Evolutionary conservation across 1,140 invertebrate genomes (phyloP).

Genomic region (Eubasilissa regina): DNA sequence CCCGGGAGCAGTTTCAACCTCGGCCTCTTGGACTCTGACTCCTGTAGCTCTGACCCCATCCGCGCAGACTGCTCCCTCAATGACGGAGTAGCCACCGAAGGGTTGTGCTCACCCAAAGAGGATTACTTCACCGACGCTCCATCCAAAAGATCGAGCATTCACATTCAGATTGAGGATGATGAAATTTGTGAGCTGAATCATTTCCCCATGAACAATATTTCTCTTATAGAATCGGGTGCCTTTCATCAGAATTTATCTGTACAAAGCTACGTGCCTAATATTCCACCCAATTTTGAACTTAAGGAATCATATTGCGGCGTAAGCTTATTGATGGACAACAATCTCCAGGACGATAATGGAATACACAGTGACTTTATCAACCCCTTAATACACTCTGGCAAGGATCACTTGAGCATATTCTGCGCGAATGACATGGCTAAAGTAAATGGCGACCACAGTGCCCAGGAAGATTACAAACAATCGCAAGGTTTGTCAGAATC

Average conservation of each 20-base stretch:
- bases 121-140: neutral
- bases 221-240: conserved; percentile 1
- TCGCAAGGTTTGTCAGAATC: neutral
- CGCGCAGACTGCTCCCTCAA: conserved; percentile 47
- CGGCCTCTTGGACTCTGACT: conserved; percentile 11
- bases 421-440: neutral
- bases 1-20: conserved; percentile 50
- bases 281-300: conserved; percentile 14
- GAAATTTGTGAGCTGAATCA: conserved; percentile 26
- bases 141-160: conserved; percentile 23
- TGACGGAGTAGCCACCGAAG: conserved; percentile 19
- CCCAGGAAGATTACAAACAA: conserved; percentile 26
- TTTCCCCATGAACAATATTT: conserved; percentile 1
- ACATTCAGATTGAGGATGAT: conserved; percentile 42
- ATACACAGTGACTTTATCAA: conserved; percentile 2
- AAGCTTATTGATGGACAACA: conserved; percentile 9
- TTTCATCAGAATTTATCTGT: conserved; percentile 37
- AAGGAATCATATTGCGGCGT: conserved; percentile 34
- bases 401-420: conserved; percentile 18
- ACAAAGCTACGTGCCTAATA: conserved; percentile 33
- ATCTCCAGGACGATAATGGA: conserved; percentile 19
- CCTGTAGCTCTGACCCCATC: conserved; percentile 22
- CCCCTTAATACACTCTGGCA: neutral
- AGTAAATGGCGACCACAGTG: neutral
- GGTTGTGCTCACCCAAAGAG: conserved; percentile 12